Conservation (phyloP, 2,113 vertebrate species). For the Apeltes quadracus region DNA sequence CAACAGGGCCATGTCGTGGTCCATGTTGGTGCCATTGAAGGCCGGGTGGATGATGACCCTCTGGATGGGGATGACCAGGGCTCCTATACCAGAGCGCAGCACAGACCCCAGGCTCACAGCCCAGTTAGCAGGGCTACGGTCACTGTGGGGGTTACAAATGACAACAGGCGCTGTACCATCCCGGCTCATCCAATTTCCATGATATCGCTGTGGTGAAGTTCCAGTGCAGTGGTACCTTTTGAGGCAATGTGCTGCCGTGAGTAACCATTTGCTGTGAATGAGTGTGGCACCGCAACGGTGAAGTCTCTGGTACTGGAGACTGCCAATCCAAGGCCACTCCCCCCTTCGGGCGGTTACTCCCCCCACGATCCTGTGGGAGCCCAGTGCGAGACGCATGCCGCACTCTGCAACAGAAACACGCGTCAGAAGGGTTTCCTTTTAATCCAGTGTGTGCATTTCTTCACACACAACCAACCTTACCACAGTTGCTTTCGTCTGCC, state of each 20-base stretch:
- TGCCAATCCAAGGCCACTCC: constrained; percentile 96
- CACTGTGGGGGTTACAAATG: constrained; percentile 29
- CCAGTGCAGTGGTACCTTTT: constrained; percentile 75
- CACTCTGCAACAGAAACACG: constrained; percentile 82
- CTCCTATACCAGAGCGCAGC: constrained; percentile 81
- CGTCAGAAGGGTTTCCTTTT: constrained; percentile 1
- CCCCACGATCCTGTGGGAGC: constrained; percentile 87
- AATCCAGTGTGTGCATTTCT: rapidly evolving
- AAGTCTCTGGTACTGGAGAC: constrained; percentile 86
- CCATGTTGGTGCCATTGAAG: constrained; percentile 90
- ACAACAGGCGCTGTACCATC: not conserved
- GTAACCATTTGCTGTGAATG: constrained; percentile 89
- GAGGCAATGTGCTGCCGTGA: constrained; percentile 94
- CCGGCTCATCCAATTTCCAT: not conserved
- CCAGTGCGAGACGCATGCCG: constrained; percentile 77
- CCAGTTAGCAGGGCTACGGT: constrained; percentile 79
- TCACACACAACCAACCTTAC: constrained; percentile 66
- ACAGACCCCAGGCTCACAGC: constrained; percentile 89
- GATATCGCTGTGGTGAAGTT: not conserved
- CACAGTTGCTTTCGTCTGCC: constrained; percentile 84
- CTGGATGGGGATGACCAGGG: constrained; percentile 85
- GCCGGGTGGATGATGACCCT: constrained; percentile 87
- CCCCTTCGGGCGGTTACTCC: constrained; percentile 84
- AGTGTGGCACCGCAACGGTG: constrained; percentile 93
- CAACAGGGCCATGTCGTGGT: constrained; percentile 90